A percentile compares a stretch with the other conserved stretches of the same genome.
Evolutionary conservation across 2,888 invertebrate species (phyloP).

Genomic region (Gortyna flavago): DNA sequence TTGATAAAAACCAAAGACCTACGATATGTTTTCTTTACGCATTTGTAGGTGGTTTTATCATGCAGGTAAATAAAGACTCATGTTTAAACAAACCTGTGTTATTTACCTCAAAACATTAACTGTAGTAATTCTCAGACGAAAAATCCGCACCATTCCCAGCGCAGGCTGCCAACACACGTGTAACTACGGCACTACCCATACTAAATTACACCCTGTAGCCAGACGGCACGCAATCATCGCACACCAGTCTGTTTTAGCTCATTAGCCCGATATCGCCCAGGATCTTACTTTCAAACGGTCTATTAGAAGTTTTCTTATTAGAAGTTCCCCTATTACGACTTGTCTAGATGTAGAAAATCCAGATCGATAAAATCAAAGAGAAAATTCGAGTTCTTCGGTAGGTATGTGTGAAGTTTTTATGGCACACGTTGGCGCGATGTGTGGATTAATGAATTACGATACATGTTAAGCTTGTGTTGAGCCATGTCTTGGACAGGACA

Average conservation of each 20-base stretch:
- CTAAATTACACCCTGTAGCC: constrained; percentile 63
- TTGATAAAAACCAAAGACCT: neutral
- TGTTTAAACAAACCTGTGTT: neutral
- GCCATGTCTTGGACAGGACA: neutral
- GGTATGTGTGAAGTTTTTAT: constrained; percentile 41
- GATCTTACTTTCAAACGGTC: constrained; percentile 85
- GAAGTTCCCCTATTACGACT: constrained; percentile 87
- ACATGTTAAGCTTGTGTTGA: constrained; percentile 12
- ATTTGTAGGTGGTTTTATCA: neutral
- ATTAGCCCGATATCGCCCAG: constrained; percentile 83
- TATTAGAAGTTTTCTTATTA: constrained; percentile 90
- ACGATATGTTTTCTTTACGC: neutral
- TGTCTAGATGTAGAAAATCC: constrained; percentile 79
- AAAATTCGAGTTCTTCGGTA: constrained; percentile 60
- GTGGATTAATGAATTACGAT: neutral
- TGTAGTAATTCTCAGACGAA: neutral
- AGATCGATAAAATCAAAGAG: constrained; percentile 79
- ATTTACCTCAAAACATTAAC: constrained; percentile 6
- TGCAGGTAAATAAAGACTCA: neutral
- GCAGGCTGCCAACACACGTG: constrained; percentile 32
- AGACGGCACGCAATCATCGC: constrained; percentile 76
- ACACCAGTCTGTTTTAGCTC: constrained; percentile 77
- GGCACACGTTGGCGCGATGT: constrained; percentile 6
- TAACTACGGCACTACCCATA: constrained; percentile 33
- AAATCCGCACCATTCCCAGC: constrained; percentile 5